Evolutionary conservation across 2,888 invertebrate species (phyloP).

Genomic region (Acleris cristana): DNA sequence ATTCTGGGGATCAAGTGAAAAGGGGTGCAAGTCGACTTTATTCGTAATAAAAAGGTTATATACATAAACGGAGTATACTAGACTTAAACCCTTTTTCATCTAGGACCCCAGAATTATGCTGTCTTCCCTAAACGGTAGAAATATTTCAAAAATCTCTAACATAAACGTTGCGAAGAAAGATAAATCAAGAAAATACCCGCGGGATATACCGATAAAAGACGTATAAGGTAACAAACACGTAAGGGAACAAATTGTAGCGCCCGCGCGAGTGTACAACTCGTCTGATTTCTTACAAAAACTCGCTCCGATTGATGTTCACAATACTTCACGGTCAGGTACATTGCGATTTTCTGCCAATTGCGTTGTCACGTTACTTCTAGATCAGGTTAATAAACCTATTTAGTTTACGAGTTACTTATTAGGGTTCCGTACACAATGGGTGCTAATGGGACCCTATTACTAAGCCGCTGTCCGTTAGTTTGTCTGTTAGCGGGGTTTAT

Average conservation of each 20-base stretch:
- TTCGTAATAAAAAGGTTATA: too few relatives aligned
- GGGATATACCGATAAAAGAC: conserved; percentile 29
- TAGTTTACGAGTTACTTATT: conserved; percentile 25
- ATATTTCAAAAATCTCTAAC: not conserved
- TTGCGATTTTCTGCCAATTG: conserved; percentile 66
- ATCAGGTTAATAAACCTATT: conserved; percentile 71
- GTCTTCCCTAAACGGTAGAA: too few relatives aligned
- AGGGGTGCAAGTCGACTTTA: too few relatives aligned
- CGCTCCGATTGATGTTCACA: conserved; percentile 32
- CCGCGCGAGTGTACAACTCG: conserved; percentile 22
- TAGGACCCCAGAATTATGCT: too few relatives aligned
- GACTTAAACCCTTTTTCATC: too few relatives aligned
- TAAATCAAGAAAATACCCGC: conserved; percentile 26
- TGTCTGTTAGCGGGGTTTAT: too few relatives aligned
- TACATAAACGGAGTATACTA: too few relatives aligned
- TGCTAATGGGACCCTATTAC: too few relatives aligned
- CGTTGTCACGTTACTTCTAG: conserved; percentile 64
- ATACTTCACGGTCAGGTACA: conserved; percentile 66
- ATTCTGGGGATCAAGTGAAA: too few relatives aligned
- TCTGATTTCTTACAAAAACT: conserved; percentile 30
- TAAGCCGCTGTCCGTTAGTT: too few relatives aligned
- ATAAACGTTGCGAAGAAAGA: conserved; percentile 23
- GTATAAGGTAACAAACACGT: conserved; percentile 23
- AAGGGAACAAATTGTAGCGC: conserved; percentile 29
- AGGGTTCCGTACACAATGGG: too few relatives aligned